Base-by-base conservation (phyloP, 1,140 invertebrate genomes). In the Drosophila willistoni region DNA sequence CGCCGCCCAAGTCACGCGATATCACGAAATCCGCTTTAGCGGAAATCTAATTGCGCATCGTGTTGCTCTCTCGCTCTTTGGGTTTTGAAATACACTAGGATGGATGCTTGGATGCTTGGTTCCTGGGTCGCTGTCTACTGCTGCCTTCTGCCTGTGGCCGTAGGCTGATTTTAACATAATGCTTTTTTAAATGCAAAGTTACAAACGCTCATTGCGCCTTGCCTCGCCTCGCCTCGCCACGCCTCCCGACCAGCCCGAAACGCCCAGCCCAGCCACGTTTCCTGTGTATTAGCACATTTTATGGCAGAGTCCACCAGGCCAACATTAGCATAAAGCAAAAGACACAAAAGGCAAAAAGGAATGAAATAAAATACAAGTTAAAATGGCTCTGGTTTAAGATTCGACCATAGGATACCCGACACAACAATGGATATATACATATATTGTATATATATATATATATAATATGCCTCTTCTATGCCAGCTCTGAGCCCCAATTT, bases 131-230 rank as follows among this genome's bases (percentile, higher is more conserved):
- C 22, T 51, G 72, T 36, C 34, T 36, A 12, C 22, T 71, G 71
- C 62, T 44, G 71, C 47, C 69, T 63, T 61, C 59, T 77, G 54
- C 47, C 82, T 87, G 69, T 84, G 80, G 75, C 84, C 85, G 71
- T 84, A 84, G 84, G 84, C 84, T 78, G 81, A 89, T 89, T 89
- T 89, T 89, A 89, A 84, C 84, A 89, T 89, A 89, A 89, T 89
- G 84, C 85, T 80, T 89, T 89, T 89, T 89, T 89, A 89, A 89
- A 89, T 89, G 84, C 84, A 89, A 89, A 89, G 84, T 90, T 89
- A 89, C 84, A 89, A 89, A 89, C 85, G 86, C 73, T 76, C 73
- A 61, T 73, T 22, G 56, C 29, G 42, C 29, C 29, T 17, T n/a
- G 14, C 55, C 61, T 34, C 36, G n/a, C 61, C 19, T 1, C 42